phyloP scores from a whole-genome alignment of 2,113 vertebrate species.

The Tragulus kanchil region DNA sequence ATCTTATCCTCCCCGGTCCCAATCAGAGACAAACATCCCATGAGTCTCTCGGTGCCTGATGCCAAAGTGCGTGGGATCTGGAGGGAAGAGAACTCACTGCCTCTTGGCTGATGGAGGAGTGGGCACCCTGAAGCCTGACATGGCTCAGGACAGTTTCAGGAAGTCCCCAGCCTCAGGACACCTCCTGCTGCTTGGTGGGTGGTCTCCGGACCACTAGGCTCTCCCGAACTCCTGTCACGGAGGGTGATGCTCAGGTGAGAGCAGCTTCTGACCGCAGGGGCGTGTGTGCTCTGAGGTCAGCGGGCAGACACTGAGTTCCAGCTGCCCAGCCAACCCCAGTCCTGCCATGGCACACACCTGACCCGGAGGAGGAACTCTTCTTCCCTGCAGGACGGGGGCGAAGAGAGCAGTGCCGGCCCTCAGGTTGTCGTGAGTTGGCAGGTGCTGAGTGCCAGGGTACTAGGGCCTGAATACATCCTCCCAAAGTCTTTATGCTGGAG shows the following conservation, averaged over 20 bases:
- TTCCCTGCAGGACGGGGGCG: neutral
- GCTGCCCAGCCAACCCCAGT: neutral
- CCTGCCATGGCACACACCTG: neutral
- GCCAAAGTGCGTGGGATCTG: neutral
- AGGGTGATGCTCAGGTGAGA: rapidly evolving
- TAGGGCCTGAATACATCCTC: neutral
- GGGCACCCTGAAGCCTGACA: neutral
- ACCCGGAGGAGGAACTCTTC: neutral
- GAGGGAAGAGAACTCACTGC: neutral
- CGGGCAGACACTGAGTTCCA: neutral
- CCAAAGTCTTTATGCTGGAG: neutral
- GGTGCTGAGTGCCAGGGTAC: neutral
- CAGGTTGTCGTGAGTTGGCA: neutral
- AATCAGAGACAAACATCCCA: neutral
- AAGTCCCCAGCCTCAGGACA: neutral
- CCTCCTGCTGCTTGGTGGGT: neutral
- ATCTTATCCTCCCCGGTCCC: neutral
- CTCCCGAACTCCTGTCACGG: neutral
- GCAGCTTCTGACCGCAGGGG: neutral
- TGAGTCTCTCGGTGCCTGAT: neutral
- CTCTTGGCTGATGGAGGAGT: neutral
- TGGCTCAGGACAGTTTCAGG: neutral
- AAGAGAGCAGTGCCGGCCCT: neutral
- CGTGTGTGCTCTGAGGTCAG: neutral
- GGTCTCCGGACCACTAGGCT: neutral